Conservation (phyloP, 2,113 vertebrate genomes). For the Dermatemys mawii region DNA sequence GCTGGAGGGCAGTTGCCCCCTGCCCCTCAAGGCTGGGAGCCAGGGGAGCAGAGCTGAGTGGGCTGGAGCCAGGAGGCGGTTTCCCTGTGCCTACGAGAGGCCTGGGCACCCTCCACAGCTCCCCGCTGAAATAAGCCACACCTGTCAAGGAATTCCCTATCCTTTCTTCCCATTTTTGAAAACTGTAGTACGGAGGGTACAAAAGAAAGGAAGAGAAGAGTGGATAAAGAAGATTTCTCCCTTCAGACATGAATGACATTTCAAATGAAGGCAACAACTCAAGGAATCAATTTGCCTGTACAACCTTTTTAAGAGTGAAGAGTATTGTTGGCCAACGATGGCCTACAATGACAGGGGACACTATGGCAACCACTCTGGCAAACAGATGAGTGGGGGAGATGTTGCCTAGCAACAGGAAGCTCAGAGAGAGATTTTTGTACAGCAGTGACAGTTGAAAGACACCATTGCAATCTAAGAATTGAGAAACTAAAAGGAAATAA, state of each 20-base stretch:
- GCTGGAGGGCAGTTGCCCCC: too few species aligned
- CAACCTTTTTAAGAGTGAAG: conserved; percentile 8
- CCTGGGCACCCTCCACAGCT: too few species aligned
- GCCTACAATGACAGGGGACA: neutral
- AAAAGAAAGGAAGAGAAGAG: neutral
- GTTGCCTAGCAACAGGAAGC: neutral
- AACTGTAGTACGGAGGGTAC: neutral
- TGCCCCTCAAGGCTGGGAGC: too few species aligned
- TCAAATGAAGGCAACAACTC: neutral
- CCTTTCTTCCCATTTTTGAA: neutral
- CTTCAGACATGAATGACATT: neutral
- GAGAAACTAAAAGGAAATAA: neutral
- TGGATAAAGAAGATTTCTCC: neutral
- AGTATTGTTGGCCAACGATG: neutral
- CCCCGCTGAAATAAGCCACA: neutral
- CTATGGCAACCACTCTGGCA: neutral
- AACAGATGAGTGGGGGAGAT: fast-evolving
- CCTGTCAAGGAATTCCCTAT: neutral
- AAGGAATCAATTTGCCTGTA: neutral
- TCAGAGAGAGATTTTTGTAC: neutral
- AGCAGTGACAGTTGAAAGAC: neutral
- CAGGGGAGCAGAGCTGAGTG: too few species aligned
- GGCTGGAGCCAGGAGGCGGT: too few species aligned
- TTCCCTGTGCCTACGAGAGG: too few species aligned
- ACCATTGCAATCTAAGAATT: neutral